Conservation (phyloP, 2,797 vertebrate genomes). For the Molossus molossus region DNA sequence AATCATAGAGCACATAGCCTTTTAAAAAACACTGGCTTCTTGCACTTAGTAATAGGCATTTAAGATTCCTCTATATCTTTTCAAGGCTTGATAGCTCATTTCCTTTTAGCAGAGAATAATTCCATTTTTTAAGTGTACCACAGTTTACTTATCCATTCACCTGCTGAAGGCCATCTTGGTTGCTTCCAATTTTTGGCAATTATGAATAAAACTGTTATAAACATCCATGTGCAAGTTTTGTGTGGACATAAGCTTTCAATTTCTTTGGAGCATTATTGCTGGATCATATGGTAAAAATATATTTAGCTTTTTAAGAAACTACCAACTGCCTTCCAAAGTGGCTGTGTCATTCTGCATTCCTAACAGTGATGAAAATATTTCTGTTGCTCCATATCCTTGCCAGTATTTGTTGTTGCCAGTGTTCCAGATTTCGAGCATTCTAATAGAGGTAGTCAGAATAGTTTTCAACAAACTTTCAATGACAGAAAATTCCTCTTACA, state of each 20-base stretch:
- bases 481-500: neutral
- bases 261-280: neutral
- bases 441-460: neutral
- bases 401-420: neutral
- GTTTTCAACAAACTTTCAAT: neutral
- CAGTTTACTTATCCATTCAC: neutral
- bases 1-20: neutral
- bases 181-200: constrained; percentile 5
- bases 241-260: neutral
- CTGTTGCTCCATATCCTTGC: neutral
- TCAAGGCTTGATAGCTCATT: neutral
- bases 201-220: neutral
- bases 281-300: neutral
- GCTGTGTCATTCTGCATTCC: neutral
- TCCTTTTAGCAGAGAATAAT: neutral
- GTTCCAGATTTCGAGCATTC: neutral
- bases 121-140: neutral
- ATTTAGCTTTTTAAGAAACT: neutral
- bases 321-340: neutral
- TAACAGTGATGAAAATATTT: neutral
- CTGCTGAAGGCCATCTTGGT: neutral
- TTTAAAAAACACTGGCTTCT: neutral
- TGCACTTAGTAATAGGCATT: neutral
- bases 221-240: neutral
- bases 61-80: neutral